Base-by-base conservation (phyloP, 2,113 vertebrate species). In the Hemibagrus wyckioides region DNA sequence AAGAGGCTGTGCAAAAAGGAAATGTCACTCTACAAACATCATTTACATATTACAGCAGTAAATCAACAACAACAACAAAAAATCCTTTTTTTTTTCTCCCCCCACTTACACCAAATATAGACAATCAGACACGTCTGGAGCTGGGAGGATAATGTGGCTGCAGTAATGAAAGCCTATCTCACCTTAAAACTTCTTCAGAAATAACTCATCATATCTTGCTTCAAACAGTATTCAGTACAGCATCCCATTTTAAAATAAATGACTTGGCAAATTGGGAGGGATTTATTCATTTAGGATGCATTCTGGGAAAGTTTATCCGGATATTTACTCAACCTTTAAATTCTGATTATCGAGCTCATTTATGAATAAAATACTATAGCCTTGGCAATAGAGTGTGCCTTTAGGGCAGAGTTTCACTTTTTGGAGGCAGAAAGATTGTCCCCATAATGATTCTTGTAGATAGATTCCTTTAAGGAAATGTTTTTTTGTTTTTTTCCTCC, bases 31-130 rank as follows among this genome's bases (percentile, higher is more conserved):
- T 56, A 23, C 21, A 56, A 80, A 57, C 77, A 80, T 56, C 6
- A 80, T 80, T 80, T 80, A 56, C 77, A 80, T 80, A 80, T 36
- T 56, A 36, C 33, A 80, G 77, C 30, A 36, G 9, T 44, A 80
- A 80, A 80, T 41, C 25, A 79, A 52, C 75, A 33, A 79, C 23
- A 75, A 75, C 23, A 65, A 30, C 11, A 33, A 21, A 69, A 10
- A 67, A 15, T 21, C 23, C n/a, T n/a, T n/a, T 4, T 48, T 3
- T 48, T 52, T 30, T 50, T 79, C 54, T 33, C 15, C n/a, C 54
- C 33, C 17, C 50, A 17, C 44, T 30, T 48, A 76, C 33, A 14
- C 6, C 14, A 52, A 30, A 54, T 30, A n/a, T n/a, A 77, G 44
- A 48, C 44, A 54, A 30, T 54, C 15, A 79, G 76, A 79, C 48